Evolutionary conservation across 2,888 invertebrate genomes (phyloP), one percentile per base, ranked within the genome.

Genomic region (Platycnemis pennipes): DNA sequence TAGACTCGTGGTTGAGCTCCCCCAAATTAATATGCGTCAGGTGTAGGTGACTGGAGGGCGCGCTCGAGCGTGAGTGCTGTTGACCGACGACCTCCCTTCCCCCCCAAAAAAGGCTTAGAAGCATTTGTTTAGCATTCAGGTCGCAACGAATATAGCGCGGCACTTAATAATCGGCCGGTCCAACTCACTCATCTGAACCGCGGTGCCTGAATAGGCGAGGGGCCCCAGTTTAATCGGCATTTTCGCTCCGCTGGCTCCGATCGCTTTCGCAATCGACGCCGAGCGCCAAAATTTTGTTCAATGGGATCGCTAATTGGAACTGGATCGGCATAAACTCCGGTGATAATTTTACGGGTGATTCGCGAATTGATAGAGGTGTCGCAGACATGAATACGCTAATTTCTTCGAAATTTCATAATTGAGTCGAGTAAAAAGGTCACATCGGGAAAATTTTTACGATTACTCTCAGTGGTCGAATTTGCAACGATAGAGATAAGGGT

Each of bases 41-140:
- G 63, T 26, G 63, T 26, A 53, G n/a, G n/a, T 63, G 63, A 26
- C 63, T 22, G 63, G 16, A 49, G 16, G 26, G 63, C 26, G 26
- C 26, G 8, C 63, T 63, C n/a, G 26, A 0, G n/a, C 63, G 63
- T 26, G 63, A 63, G 63, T 13, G 63, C 26, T 1, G 63, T 19
- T 22, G 26, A 63, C 22, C 63, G 63, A 63, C 63, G 26, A 63
- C 26, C 8, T 16, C 63, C 8, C 19, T 26, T 26, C 7, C 8
- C 19, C 63, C 63, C 7, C 63, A 8, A 63, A 63, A 63, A 63
- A 16, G 63, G 19, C 26, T 63, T 63, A 16, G 26, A 63, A 63
- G 63, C 63, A 63, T 63, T 63, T 63, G 63, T 63, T 63, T 63
- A 63, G 63, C 63, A 63, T 63, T 63, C 63, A 63, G 26, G 63